Conservation (phyloP, 1,140 invertebrate species). For the Papilio helenus region DNA sequence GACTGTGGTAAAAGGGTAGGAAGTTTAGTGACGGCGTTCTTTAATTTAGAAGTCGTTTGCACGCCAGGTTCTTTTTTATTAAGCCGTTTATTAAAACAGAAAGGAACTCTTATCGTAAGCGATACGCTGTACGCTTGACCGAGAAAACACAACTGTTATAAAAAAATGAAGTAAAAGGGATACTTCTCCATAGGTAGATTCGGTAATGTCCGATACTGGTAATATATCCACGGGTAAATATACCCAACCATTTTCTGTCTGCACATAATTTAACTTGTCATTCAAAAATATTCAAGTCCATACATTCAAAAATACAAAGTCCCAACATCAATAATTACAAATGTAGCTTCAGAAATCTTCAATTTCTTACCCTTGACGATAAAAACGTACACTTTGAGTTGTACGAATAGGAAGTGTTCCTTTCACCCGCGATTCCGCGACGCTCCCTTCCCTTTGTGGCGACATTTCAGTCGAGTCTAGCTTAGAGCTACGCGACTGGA, state of each 20-base stretch:
- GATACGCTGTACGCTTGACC: background rate
- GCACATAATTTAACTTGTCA: background rate
- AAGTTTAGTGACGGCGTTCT: background rate
- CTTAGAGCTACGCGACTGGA: conserved; percentile 61
- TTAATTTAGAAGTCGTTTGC: conserved; percentile 16
- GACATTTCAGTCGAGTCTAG: conserved; percentile 62
- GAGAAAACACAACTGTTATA: background rate
- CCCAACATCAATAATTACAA: conserved; percentile 28
- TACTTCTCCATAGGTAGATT: no score
- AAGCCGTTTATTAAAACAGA: background rate
- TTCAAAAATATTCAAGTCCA: background rate
- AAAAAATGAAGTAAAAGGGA: background rate
- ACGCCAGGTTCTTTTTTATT: background rate
- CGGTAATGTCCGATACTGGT: no score
- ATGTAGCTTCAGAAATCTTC: conserved; percentile 24
- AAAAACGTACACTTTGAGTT: conserved; percentile 50
- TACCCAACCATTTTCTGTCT: background rate
- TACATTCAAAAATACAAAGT: conserved; percentile 9
- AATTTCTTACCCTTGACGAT: conserved; percentile 31
- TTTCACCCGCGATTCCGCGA: conserved; percentile 65
- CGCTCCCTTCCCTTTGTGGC: conserved; percentile 65
- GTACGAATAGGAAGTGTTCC: conserved; percentile 63
- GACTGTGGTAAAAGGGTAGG: background rate
- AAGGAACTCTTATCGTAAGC: background rate
- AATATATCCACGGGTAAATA: background rate